Evolutionary conservation across 2,888 invertebrate species (phyloP), one percentile per base, ranked within the genome.

Genomic region (Phragmatobia fuliginosa): DNA sequence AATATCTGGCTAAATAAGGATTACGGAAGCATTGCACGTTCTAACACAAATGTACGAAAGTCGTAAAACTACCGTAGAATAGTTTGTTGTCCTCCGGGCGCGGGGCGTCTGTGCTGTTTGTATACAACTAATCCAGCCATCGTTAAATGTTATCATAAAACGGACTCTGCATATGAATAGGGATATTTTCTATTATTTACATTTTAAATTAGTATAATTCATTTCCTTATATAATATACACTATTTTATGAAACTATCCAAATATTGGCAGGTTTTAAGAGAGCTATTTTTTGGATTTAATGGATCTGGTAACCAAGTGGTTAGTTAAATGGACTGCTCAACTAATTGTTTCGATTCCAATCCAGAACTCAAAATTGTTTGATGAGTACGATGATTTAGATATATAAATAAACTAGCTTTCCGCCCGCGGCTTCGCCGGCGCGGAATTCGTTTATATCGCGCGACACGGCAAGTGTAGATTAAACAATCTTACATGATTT

Each of bases 21-120:
- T 62, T 18, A 62, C 28, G 10, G 18, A 62, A 62, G 11, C 61
- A 28, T 18, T 28, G 28, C 61, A 62, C 38, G 61, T 62, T 28
- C 18, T 38, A 62, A 62, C 28, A 28, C 28, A 62, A 62, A 62
- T 62, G 38, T 62, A 38, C 18, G 61, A 62, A 62, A 61, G 18
- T 62, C 28, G 38, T 62, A 3, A 16, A 62, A 28, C 36, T 38
- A 62, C 28, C 38, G 18, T 38, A 25, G 38, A 28, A 18, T 28
- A 36, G 61, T 62, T 18, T 38, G 61, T 25, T 7, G 38, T 18
- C 61, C 38, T 38, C 25, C 4, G 28, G 38, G 61, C 61, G 8
- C 25, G 10, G 28, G 38, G 61, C 61, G 8, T 28, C 16, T 25
- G 18, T 28, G 25, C 28, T 38, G 28, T 38, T 38, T 28, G 38